A percentile compares a stretch with the other conserved stretches of the same genome.
Evolutionary conservation across 1,140 invertebrate species (phyloP).

Genomic region (Drosophila yakuba): DNA sequence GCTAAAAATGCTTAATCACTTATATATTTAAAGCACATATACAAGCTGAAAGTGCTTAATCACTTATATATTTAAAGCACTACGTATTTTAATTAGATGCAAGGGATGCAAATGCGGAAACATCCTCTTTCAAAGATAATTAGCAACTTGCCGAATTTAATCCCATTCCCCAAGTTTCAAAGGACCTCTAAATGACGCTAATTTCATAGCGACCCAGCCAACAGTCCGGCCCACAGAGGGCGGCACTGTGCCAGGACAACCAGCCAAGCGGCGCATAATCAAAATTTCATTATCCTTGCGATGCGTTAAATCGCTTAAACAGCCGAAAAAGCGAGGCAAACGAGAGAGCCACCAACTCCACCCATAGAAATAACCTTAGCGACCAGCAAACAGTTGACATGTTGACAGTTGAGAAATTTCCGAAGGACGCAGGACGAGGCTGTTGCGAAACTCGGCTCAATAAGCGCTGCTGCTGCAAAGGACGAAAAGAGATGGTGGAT

Average conservation of each 20-base stretch:
- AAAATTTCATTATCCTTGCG: slow-evolving; percentile 82
- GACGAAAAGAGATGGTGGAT: slow-evolving; percentile 1
- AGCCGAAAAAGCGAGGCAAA: slow-evolving; percentile 49
- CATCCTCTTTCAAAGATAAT: slow-evolving; percentile 10
- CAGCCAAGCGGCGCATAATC: slow-evolving; percentile 79
- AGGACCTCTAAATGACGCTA: slow-evolving; percentile 36
- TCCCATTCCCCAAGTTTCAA: background rate
- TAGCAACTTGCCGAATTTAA: slow-evolving; percentile 22
- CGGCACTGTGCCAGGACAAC: slow-evolving; percentile 8
- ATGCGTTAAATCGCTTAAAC: slow-evolving; percentile 84
- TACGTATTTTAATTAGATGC: background rate
- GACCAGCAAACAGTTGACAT: slow-evolving; percentile 63
- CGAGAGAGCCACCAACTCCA: slow-evolving; percentile 26
- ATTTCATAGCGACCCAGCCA: slow-evolving; percentile 43
- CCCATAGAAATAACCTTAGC: background rate
- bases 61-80: background rate
- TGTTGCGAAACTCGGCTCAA: slow-evolving; percentile 79
- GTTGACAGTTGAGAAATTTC: slow-evolving; percentile 74
- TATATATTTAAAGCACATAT: background rate
- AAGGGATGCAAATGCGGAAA: background rate
- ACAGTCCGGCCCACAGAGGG: slow-evolving; percentile 44
- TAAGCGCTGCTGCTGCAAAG: slow-evolving; percentile 75
- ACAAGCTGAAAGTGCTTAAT: background rate
- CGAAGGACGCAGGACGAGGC: slow-evolving; percentile 57
- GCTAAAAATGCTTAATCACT: background rate